These are phyloP conservation scores for Phoebastria nigripes DNA, from an alignment of 2,797 vertebrate species.

Conservation along the genomic window DNA sequence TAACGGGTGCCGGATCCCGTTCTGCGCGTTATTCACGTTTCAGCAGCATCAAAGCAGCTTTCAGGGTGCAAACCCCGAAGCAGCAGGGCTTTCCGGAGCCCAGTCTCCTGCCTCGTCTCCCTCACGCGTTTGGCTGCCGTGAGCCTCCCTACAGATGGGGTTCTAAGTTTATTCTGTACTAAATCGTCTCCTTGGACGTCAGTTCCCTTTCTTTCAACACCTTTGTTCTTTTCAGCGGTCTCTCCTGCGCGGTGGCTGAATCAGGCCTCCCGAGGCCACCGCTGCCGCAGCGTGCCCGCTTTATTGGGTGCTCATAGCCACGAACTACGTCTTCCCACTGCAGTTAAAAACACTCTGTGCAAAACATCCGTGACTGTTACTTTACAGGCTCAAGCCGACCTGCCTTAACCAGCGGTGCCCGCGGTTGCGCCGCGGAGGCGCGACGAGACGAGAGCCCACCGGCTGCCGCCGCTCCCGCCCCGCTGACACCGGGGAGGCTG, in stretches of 20 bases:
- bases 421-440: rapidly evolving
- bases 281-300: not conserved
- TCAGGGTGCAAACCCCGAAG: not conserved
- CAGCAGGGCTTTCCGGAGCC: not conserved
- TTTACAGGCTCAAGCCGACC: too few species aligned
- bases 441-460: rapidly evolving
- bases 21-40: not conserved
- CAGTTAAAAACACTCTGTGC: not conserved
- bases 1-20: not conserved
- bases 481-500: too few species aligned
- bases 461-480: too few species aligned
- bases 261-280: too few species aligned
- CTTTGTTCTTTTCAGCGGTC: rapidly evolving
- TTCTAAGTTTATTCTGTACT: not conserved
- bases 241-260: rapidly evolving
- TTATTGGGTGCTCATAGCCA: rapidly evolving
- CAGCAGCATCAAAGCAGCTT: not conserved
- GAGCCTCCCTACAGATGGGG: not conserved
- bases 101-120: rapidly evolving
- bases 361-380: rapidly evolving
- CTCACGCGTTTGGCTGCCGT: not conserved
- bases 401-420: rapidly evolving
- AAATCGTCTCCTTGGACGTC: rapidly evolving
- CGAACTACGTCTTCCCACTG: rapidly evolving
- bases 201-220: not conserved